Evolutionary conservation across 2,797 vertebrate species (phyloP).

Genomic region (Spea hammondii): DNA sequence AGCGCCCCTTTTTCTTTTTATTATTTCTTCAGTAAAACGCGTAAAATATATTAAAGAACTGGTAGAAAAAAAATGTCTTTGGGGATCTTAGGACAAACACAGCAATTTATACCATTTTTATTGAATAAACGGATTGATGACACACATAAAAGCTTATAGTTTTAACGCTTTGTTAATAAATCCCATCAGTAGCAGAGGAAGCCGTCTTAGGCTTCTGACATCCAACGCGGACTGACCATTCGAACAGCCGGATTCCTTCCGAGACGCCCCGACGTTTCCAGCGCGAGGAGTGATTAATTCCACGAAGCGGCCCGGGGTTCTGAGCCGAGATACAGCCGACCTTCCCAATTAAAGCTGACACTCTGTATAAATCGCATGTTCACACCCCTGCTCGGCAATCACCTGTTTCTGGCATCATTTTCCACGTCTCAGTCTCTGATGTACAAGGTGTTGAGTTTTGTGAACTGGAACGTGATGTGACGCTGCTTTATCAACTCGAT

Average conservation of each 20-base stretch:
- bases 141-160: no score
- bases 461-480: slow-evolving; percentile 32
- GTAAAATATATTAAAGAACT: no score
- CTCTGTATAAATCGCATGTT: slow-evolving; percentile 20
- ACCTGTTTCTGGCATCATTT: slow-evolving; percentile 13
- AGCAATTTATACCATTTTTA: no score
- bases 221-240: no score
- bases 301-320: neutral
- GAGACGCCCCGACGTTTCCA: neutral
- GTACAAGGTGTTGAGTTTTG: slow-evolving; percentile 8
- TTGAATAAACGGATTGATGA: no score
- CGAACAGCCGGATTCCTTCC: neutral
- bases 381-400: neutral
- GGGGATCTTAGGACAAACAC: no score
- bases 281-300: neutral
- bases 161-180: no score
- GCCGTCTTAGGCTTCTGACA: no score
- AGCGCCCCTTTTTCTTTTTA: no score
- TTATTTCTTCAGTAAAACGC: no score
- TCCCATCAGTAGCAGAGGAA: no score
- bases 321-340: slow-evolving; percentile 3
- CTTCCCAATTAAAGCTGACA: slow-evolving; percentile 32
- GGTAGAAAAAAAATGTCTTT: no score
- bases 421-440: slow-evolving; percentile 4
- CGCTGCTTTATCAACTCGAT: neutral